A percentile compares a stretch with the other conserved stretches of the same genome.
Evolutionary conservation across 2,113 vertebrate genomes (phyloP).

Genomic region (Corythornis madagascariensis): DNA sequence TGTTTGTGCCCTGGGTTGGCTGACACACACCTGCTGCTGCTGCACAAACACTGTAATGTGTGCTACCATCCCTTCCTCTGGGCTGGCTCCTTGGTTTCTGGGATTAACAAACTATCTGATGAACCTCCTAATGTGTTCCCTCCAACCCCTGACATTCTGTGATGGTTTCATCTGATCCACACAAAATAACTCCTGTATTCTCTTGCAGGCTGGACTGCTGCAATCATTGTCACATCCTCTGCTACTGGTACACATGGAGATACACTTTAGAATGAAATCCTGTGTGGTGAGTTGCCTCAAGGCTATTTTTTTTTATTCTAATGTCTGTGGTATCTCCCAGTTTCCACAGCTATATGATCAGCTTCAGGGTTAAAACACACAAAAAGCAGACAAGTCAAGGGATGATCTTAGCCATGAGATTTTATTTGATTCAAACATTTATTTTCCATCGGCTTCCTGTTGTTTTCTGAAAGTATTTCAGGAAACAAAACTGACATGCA

Average conservation of each 20-base stretch:
- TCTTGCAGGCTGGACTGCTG: background rate
- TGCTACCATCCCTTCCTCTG: background rate
- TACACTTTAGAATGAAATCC: background rate
- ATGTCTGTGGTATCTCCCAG: background rate
- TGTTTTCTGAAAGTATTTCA: background rate
- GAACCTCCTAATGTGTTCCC: background rate
- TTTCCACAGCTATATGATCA: background rate
- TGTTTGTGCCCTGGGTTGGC: background rate
- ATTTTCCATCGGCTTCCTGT: constrained; percentile 1
- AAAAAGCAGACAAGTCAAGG: constrained; percentile 8
- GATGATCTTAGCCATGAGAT: constrained; percentile 6
- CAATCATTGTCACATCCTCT: background rate
- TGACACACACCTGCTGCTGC: background rate
- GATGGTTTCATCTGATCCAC: background rate
- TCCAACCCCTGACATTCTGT: too few species aligned
- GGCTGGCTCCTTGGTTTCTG: background rate
- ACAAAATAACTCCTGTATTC: background rate
- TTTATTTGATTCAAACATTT: constrained; percentile 25
- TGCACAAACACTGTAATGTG: background rate
- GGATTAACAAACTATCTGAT: background rate
- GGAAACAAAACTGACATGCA: constrained; percentile 20
- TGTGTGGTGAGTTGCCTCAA: background rate
- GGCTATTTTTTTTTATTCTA: background rate
- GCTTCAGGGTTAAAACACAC: background rate
- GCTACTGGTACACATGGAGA: background rate